Evolutionary conservation across 2,113 vertebrate genomes (phyloP), one percentile per base, ranked within the genome.

Genomic region (Circaetus gallicus): DNA sequence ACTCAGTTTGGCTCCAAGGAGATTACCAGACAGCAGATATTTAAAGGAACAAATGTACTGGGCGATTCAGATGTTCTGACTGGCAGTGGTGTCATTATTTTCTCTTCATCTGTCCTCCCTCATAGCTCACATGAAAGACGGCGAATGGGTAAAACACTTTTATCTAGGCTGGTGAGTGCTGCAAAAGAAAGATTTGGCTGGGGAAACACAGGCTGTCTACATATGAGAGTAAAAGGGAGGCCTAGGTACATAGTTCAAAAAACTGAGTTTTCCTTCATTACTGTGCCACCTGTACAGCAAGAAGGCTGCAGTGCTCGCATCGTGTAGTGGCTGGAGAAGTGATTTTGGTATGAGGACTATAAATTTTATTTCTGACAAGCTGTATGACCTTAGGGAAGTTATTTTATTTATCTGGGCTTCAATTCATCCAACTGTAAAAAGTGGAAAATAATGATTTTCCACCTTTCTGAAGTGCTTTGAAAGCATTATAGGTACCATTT

Each of bases 41-140:
- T 91, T 95, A 82, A 92, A 87, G 69, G 14, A 90, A 50, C 52
- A 95, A 83, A 74, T 78, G 65, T 36, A 62, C 66, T 84, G 72
- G 36, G 42, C 4, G 2, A 86, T 82, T 93, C 76, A 84, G 65
- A 76, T 58, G 82, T 81, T 95, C 92, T 86, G 86, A 82, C 69
- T 89, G 56, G 28, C 65, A 84, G 47, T 86, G 58, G 53, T 79
- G 71, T 61, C 69, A 89, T 84, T 86, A 72, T 85, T 94, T 93
- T 96, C 82, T 86, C 59, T 86, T 95, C 32, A 74, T 92, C 78
- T 93, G 56, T 74, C 69, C 86, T 95, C 83, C 71, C 59, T 90
- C 10, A 0, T 86, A 92, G 61, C 72, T 94, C 72, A 53, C 47
- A 43, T 76, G 80, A 67, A 89, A 84, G 81, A 61, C 5, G 0